phyloP scores from a whole-genome alignment of 2,797 vertebrate species.

The Lophotriccus pileatus region DNA sequence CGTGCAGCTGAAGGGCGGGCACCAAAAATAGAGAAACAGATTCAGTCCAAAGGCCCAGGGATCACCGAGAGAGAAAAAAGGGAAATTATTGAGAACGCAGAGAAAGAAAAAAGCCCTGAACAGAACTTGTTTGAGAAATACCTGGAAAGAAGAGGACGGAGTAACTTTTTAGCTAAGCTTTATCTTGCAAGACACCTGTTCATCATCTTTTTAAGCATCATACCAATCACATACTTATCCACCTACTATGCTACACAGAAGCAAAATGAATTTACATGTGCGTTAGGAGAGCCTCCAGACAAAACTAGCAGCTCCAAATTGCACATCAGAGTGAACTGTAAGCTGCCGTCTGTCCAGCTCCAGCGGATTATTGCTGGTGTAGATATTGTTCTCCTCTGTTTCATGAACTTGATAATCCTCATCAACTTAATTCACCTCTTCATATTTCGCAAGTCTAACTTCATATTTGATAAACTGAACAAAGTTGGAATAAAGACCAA shows the following conservation, averaged over 20 bases:
- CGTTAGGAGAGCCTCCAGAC: conserved; percentile 88
- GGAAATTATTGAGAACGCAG: conserved; percentile 98
- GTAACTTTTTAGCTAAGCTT: conserved; percentile 96
- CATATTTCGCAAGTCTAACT: conserved; percentile 98
- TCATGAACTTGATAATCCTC: conserved; percentile 96
- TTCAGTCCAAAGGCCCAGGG: conserved; percentile 97
- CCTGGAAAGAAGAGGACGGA: conserved; percentile 92
- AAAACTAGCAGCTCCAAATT: conserved; percentile 84
- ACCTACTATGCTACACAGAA: conserved; percentile 94
- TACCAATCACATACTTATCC: conserved; percentile 95
- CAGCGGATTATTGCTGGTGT: conserved; percentile 96
- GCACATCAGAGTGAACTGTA: conserved; percentile 91
- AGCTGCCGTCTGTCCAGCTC: conserved; percentile 95
- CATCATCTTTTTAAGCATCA: conserved; percentile 95
- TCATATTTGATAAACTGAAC: conserved; percentile 98
- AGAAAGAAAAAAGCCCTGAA: conserved; percentile 98
- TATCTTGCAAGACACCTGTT: conserved; percentile 93
- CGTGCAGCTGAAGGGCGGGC: conserved; percentile 95
- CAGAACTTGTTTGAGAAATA: conserved; percentile 99
- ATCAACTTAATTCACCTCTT: conserved; percentile 95
- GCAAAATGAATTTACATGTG: conserved; percentile 97
- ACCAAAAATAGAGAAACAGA: conserved; percentile 99
- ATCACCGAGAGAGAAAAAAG: conserved; percentile 93
- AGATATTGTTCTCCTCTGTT: conserved; percentile 90
- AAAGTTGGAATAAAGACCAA: conserved; percentile 98